A percentile compares a stretch with the other conserved stretches of the same genome.
These are phyloP conservation scores for Aplidium turbinatum DNA, from an alignment of 23 tunicate genomes.

Conservation along the genomic window DNA sequence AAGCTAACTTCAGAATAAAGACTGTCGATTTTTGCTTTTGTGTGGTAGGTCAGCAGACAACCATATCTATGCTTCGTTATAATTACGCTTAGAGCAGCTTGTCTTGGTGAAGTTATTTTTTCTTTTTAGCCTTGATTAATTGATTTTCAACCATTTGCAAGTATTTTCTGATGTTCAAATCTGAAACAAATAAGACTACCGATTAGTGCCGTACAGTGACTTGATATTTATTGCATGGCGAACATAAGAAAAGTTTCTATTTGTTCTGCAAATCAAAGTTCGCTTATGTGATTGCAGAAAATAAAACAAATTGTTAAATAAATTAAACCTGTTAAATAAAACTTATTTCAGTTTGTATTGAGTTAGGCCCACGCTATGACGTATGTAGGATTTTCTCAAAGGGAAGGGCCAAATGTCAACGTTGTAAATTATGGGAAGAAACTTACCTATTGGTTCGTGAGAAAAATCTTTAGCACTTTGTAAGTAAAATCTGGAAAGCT, in stretches of 20 bases:
- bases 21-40: neutral
- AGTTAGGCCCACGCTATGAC: neutral
- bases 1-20: neutral
- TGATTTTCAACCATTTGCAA: slow-evolving; percentile 84
- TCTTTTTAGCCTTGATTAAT: slow-evolving; percentile 54
- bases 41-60: neutral
- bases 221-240: no score
- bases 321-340: no score
- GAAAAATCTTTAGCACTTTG: slow-evolving; percentile 79
- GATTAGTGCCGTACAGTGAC: neutral
- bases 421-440: neutral
- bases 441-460: slow-evolving; percentile 77
- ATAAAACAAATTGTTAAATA: no score
- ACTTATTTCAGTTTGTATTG: neutral
- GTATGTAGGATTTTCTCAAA: no score
- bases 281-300: neutral
- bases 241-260: no score
- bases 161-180: slow-evolving; percentile 76
- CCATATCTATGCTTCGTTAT: neutral
- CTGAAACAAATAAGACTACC: slow-evolving; percentile 27
- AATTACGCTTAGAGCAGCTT: slow-evolving; percentile 26
- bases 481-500: slow-evolving; percentile 71
- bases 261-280: no score
- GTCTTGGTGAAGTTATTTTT: no score
- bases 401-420: neutral